A percentile compares a stretch with the other conserved stretches of the same genome.
Evolutionary conservation across 2,113 vertebrate genomes (phyloP).

Genomic region (Hemichromis elongatus): DNA sequence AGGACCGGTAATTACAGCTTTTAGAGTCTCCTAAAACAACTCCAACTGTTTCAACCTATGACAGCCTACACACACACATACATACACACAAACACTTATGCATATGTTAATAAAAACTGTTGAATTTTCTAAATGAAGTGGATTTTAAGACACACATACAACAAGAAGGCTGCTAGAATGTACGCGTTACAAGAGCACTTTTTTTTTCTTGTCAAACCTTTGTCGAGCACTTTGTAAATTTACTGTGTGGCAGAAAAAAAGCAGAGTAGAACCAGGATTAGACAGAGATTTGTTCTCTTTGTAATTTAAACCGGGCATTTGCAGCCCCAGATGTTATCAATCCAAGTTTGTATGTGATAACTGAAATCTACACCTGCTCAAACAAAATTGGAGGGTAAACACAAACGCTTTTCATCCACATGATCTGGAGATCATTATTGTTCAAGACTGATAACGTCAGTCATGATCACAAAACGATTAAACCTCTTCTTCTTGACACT

Average conservation of each 20-base stretch:
- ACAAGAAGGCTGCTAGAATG: background rate
- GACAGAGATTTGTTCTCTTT: background rate
- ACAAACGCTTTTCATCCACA: background rate
- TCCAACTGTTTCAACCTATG: constrained; percentile 43
- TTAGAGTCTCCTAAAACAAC: constrained; percentile 58
- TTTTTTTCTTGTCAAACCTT: background rate
- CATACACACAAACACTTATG: background rate
- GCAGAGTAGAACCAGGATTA: background rate
- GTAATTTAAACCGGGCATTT: background rate
- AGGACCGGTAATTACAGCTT: constrained; percentile 61
- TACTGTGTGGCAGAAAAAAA: background rate
- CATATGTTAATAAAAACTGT: background rate
- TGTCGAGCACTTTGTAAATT: background rate
- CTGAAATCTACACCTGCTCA: background rate
- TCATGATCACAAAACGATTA: background rate
- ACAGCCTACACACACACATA: constrained; percentile 16
- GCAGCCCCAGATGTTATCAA: background rate
- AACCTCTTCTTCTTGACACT: background rate
- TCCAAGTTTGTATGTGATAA: background rate
- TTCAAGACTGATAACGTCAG: background rate
- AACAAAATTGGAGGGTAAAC: background rate
- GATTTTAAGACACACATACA: background rate
- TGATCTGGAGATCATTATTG: background rate
- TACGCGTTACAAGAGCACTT: background rate
- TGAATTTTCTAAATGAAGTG: background rate